These are phyloP conservation scores for Physeter macrocephalus DNA, from an alignment of 2,113 vertebrate species.

Conservation along the genomic window DNA sequence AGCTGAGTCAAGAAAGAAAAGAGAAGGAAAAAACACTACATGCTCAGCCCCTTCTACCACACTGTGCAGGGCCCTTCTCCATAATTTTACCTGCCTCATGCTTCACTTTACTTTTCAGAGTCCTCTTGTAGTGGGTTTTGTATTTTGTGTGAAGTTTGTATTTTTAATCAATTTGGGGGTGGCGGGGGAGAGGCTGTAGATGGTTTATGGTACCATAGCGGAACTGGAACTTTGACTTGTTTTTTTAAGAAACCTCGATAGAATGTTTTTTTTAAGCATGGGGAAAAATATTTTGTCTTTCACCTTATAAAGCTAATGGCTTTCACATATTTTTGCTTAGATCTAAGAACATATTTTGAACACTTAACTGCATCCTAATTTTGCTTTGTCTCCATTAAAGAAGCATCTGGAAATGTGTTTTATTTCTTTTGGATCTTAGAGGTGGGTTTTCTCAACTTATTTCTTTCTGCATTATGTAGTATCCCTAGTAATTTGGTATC, in stretches of 20 bases:
- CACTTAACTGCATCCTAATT: background rate
- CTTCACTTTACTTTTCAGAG: background rate
- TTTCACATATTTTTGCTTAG: background rate
- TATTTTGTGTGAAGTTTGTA: background rate
- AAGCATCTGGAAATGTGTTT: background rate
- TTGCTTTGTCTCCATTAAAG: background rate
- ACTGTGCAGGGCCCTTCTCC: background rate
- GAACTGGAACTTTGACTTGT: background rate
- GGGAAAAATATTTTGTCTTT: background rate
- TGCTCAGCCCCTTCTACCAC: no score
- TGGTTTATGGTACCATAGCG: background rate
- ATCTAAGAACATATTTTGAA: background rate
- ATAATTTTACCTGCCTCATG: background rate
- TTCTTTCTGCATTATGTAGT: background rate
- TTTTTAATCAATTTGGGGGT: background rate
- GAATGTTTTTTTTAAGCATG: background rate
- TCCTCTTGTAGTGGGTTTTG: background rate
- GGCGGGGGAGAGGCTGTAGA: background rate
- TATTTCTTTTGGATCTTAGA: background rate
- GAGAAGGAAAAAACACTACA: background rate
- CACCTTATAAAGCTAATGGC: background rate
- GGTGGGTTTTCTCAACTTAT: background rate
- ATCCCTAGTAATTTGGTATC: background rate
- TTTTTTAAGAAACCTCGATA: background rate
- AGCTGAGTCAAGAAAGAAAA: background rate